Base-by-base conservation (phyloP, 2,888 invertebrate genomes). In the Erannis defoliaria region DNA sequence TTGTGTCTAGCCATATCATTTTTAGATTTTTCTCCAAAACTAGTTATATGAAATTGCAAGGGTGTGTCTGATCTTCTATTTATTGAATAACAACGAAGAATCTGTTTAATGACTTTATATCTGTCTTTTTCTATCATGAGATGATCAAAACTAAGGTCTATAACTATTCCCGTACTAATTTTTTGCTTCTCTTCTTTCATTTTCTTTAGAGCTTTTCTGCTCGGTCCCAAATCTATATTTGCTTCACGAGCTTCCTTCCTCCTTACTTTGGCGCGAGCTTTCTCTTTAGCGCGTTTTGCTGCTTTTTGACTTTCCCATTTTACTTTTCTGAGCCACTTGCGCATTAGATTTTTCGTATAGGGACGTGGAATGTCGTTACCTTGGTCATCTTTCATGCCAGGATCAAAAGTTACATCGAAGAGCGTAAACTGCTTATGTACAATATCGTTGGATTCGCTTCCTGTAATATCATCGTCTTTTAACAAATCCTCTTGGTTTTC, bases 81-180 rank as follows among this genome's bases (percentile, higher is more conserved):
- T 59, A 97, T 94, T 8, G 98, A 97, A 80, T 99, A 99, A 76
- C 98, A 97, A 55, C 98, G 94, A 68, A 97, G 94, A 71, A 99
- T 94, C 90, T 99, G 99, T 84, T 98, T 98, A 9, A 97, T 95
- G 71, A 98, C 96, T 93, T 98, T 98, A 61, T 95, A 95, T 76
- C 98, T 94, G 82, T 98, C 98, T 90, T 96, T 96, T 68, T 97
- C 97, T 66, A 95, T 96, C 99, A 99, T 99, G 50, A 97, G 90
- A 68, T 97, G 94, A 81, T 98, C 98, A 85, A 98, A 99, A 78
- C 97, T 97, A 78, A 98, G 95, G 83, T 99, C 99, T 70, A 99
- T 95, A 14, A 96, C 96, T 14, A 99, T 93, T 55, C 94, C 94
- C 55, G 95, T 94, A 86, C 95, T 95, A 80, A 96, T 96, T 51